Evolutionary conservation across 1,140 invertebrate species (phyloP).

Genomic region (Oryzaephilus surinamensis): DNA sequence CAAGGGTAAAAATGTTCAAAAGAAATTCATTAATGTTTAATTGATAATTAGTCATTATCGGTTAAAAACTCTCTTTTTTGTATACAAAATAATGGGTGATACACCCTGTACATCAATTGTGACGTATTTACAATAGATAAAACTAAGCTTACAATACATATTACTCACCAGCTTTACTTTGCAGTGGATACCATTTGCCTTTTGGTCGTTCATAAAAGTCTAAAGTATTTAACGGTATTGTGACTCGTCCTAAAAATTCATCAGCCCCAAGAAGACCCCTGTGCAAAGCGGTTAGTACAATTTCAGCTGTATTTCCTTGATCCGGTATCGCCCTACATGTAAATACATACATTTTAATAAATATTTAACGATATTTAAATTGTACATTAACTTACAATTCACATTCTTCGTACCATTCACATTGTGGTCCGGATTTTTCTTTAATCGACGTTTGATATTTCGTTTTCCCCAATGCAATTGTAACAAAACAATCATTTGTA

Average conservation of each 20-base stretch:
- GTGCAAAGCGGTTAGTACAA: slow-evolving; percentile 75
- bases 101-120: no score
- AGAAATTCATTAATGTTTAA: no score
- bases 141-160: background rate
- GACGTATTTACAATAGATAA: no score
- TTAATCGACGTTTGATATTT: slow-evolving; percentile 94
- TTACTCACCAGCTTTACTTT: slow-evolving; percentile 45
- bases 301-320: slow-evolving; percentile 77
- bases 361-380: slow-evolving; percentile 8
- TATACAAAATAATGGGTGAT: no score
- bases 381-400: slow-evolving; percentile 59
- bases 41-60: no score
- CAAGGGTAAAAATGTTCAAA: no score
- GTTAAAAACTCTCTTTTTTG: no score
- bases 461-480: slow-evolving; percentile 86
- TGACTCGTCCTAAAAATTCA: slow-evolving; percentile 81
- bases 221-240: slow-evolving; percentile 74
- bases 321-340: slow-evolving; percentile 60
- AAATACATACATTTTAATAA: slow-evolving; percentile 4
- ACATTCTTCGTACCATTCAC: slow-evolving; percentile 94
- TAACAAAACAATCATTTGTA: slow-evolving; percentile 92
- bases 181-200: slow-evolving; percentile 62
- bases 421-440: slow-evolving; percentile 68
- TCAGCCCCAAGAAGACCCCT: slow-evolving; percentile 84
- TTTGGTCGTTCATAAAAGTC: slow-evolving; percentile 82